A percentile compares a stretch with the other conserved stretches of the same genome.
Conservation (phyloP, 1,140 invertebrate species). For the Drosophila persimilis region DNA sequence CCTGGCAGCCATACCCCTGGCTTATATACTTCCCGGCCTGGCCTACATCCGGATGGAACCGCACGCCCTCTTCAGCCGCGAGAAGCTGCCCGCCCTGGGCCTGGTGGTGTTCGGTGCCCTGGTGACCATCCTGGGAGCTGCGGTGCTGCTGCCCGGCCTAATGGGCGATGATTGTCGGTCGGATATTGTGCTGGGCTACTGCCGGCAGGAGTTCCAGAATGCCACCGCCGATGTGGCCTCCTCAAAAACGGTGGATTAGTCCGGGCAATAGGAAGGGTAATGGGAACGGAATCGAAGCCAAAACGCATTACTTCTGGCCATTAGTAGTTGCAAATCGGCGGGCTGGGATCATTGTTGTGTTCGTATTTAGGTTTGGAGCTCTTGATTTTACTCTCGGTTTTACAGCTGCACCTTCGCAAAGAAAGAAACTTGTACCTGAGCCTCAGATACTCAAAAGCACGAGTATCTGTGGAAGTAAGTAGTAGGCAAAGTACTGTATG, state of each 20-base stretch:
- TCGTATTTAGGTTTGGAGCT: neutral
- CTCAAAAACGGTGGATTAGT: slow-evolving; percentile 43
- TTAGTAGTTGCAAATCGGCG: slow-evolving; percentile 33
- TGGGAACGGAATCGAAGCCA: slow-evolving; percentile 27
- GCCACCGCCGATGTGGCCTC: slow-evolving; percentile 40
- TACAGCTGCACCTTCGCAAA: slow-evolving; percentile 35
- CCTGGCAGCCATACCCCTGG: slow-evolving; percentile 92
- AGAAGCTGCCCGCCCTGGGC: slow-evolving; percentile 89
- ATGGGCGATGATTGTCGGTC: slow-evolving; percentile 78
- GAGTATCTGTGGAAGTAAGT: slow-evolving; percentile 44
- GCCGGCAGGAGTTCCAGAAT: slow-evolving; percentile 72
- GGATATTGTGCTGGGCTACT: slow-evolving; percentile 81
- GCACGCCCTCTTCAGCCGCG: slow-evolving; percentile 87
- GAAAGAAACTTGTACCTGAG: slow-evolving; percentile 71
- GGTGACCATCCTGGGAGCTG: slow-evolving; percentile 87
- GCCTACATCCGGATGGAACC: slow-evolving; percentile 92
- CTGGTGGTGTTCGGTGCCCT: slow-evolving; percentile 88
- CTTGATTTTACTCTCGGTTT: slow-evolving; percentile 5
- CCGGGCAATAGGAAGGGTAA: neutral
- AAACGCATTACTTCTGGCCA: slow-evolving; percentile 25
- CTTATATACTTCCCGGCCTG: slow-evolving; percentile 92
- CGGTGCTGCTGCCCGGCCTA: slow-evolving; percentile 71
- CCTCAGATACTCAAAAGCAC: slow-evolving; percentile 50
- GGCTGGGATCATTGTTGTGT: slow-evolving; percentile 6
- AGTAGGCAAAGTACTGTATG: slow-evolving; percentile 8